Evolutionary conservation across 2,888 invertebrate genomes (phyloP).

Genomic region (Pogonocherus hispidulus): DNA sequence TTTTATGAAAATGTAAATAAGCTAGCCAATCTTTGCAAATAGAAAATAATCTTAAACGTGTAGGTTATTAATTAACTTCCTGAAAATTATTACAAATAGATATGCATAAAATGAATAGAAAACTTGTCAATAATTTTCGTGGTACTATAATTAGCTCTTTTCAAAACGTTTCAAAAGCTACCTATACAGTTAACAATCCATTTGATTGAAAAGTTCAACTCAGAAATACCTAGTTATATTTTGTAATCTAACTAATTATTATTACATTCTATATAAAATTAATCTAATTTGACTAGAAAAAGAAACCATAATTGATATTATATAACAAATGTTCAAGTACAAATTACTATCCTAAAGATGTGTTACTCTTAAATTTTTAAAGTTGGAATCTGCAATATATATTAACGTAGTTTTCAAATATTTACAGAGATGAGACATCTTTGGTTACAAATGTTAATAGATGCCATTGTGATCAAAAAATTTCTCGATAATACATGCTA

Average conservation of each 20-base stretch:
- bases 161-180: constrained; percentile 18
- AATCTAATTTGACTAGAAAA: constrained; percentile 42
- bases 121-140: too few species aligned
- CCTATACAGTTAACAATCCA: constrained; percentile 43
- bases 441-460: background rate
- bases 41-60: too few species aligned
- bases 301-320: background rate
- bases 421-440: background rate
- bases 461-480: background rate
- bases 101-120: too few species aligned
- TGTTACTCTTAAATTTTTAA: background rate
- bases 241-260: background rate
- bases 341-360: background rate
- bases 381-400: background rate
- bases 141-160: too few species aligned
- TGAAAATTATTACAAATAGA: too few species aligned
- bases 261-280: background rate
- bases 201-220: constrained; percentile 37
- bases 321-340: background rate
- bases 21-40: background rate
- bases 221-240: constrained; percentile 36
- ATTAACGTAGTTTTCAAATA: background rate
- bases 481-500: too few species aligned
- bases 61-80: too few species aligned
- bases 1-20: background rate